A percentile compares a stretch with the other conserved stretches of the same genome.
These are phyloP conservation scores for Smutsia gigantea DNA, from an alignment of 2,797 vertebrate genomes.

Conservation along the genomic window DNA sequence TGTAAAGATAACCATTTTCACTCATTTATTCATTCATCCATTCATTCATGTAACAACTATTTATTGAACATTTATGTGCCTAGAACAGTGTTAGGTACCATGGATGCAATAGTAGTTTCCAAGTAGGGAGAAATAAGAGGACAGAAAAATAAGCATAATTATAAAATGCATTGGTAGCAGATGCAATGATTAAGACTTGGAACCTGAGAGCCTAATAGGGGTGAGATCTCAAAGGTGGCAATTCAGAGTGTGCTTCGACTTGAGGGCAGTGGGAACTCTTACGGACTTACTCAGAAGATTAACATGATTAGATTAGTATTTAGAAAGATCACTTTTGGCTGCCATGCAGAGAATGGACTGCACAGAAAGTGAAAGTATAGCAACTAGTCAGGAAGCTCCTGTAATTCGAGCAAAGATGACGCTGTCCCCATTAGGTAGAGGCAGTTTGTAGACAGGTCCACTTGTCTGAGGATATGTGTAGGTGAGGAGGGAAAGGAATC, in stretches of 20 bases:
- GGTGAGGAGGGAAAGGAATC: neutral
- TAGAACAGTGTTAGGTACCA: neutral
- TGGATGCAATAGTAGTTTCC: neutral
- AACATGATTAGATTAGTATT: neutral
- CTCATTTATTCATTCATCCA: neutral
- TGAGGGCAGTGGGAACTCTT: neutral
- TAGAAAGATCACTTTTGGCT: constrained; percentile 10
- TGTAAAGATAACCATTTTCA: neutral
- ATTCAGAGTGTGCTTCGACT: neutral
- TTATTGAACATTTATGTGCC: neutral
- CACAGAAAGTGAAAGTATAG: neutral
- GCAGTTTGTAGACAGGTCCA: neutral
- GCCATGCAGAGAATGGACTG: neutral
- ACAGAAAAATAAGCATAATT: neutral
- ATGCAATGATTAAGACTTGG: neutral
- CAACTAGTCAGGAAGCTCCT: neutral
- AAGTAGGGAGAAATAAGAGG: neutral
- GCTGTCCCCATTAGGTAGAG: neutral
- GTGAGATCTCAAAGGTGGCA: neutral
- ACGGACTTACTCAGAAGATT: neutral
- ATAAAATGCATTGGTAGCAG: neutral
- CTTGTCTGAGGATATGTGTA: neutral
- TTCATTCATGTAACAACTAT: constrained; percentile 7
- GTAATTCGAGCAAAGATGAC: neutral
- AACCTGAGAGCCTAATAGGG: neutral